Base-by-base conservation (phyloP, 1,140 invertebrate genomes). In the Sitobion miscanthi region DNA sequence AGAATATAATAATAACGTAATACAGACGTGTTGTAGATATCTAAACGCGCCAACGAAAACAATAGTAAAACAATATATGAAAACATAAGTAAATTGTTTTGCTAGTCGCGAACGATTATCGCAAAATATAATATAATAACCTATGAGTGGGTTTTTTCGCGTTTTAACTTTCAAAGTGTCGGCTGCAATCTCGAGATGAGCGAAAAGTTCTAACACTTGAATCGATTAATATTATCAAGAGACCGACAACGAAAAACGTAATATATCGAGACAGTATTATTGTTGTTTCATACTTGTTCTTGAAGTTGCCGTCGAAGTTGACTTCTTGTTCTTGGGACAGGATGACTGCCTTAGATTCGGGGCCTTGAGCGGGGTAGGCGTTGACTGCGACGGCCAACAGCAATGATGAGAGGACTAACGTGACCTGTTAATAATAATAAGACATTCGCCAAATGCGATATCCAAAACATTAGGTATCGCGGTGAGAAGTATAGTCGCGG, bases 291-390 rank as follows among this genome's bases (percentile, higher is more conserved):
- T 93, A 94, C 93, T 54, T 91, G 83, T 92, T 93, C 49, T 92
- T 94, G 90, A 93, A 94, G 11, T 85, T 88, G 49, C 96, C 96
- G 94, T 96, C 96, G 11, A 95, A 96, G 93, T 96, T 96, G 94
- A 96, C 96, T 94, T 92, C 90, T 38, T 47, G 21, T 17, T 87
- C 82, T 92, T 94, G 90, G 45, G 3, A n/a, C 20, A 94, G 3
- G 86, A 94, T 94, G n/a, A n/a, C 54, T 47, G 90, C 93, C 45
- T 17, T 91, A 69, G 89, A 91, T 47, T 91, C 69, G 2, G 38
- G 89, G 9, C 90, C 20, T 86, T 94, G 89, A 1, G 62, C 62
- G 5, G 88, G 93, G 83, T 30, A 89, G 11, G 93, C 88, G 21
- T 0, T 77, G 35, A 91, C 89, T 5, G 21, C 89, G 3, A 17